Conservation (phyloP, 2,888 invertebrate genomes). For the Steinernema carpocapsae region DNA sequence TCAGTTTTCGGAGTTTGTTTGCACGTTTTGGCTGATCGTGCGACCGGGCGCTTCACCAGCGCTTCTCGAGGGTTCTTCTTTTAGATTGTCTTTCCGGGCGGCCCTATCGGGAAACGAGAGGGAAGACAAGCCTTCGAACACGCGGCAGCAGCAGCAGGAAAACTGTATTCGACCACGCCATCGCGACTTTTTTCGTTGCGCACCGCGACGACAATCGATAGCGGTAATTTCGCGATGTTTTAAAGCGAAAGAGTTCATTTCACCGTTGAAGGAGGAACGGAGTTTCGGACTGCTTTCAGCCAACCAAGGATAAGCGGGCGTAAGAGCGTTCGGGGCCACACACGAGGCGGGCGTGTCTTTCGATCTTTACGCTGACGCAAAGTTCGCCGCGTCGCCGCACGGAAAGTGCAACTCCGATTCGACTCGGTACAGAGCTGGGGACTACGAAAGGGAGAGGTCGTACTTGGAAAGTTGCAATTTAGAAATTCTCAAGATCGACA, state of each 20-base stretch:
- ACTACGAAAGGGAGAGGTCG: too few relatives aligned
- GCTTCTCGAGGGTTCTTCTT: not conserved
- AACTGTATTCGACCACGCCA: conserved; percentile 25
- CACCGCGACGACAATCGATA: conserved; percentile 15
- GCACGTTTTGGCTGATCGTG: conserved; percentile 11
- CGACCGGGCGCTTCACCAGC: not conserved
- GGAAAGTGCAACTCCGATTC: too few relatives aligned
- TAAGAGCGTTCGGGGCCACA: too few relatives aligned
- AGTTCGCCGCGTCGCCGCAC: too few relatives aligned
- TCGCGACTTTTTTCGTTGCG: conserved; percentile 32
- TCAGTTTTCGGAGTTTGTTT: conserved; percentile 18
- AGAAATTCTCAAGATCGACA: too few relatives aligned
- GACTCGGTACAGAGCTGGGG: too few relatives aligned
- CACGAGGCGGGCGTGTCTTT: too few relatives aligned
- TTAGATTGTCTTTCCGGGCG: not conserved
- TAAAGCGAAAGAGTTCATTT: conserved; percentile 17
- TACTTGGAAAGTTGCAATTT: too few relatives aligned
- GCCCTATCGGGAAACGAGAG: not conserved
- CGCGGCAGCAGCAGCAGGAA: not conserved
- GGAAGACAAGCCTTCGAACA: not conserved
- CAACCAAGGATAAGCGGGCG: too few relatives aligned
- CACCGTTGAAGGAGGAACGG: not conserved
- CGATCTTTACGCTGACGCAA: too few relatives aligned
- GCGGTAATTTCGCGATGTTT: conserved; percentile 27
- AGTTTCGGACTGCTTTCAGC: not conserved